Evolutionary conservation across 2,797 vertebrate species (phyloP).

Genomic region (Myotis findleyi): DNA sequence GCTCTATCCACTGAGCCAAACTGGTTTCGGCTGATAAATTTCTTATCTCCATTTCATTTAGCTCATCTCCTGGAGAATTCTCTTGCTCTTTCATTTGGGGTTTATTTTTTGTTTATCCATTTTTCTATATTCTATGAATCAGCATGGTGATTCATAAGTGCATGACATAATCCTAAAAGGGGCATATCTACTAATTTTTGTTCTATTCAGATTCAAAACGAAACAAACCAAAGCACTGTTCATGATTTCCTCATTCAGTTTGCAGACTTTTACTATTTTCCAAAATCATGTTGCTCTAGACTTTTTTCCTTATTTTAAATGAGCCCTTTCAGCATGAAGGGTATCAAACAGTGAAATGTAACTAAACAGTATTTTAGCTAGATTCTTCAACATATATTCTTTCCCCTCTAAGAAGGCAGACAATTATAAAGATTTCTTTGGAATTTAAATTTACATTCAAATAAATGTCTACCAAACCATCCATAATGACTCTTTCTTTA

Average conservation of each 20-base stretch:
- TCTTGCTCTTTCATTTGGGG: no score
- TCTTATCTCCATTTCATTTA: no score
- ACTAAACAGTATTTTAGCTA: not conserved
- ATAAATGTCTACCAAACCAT: not conserved
- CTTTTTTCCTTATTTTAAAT: not conserved
- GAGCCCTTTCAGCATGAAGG: not conserved
- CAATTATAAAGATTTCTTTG: not conserved
- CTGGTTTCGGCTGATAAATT: no score
- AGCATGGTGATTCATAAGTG: not conserved
- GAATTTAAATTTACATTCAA: not conserved
- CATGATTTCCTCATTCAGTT: not conserved
- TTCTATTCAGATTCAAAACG: not conserved
- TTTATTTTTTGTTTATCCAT: no score
- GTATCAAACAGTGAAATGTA: not conserved
- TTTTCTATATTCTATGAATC: not conserved
- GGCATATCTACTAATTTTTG: not conserved
- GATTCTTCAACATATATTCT: not conserved
- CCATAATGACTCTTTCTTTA: not conserved
- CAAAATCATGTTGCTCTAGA: not conserved
- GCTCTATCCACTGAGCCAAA: no score
- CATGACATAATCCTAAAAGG: not conserved
- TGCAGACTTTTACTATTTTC: not conserved
- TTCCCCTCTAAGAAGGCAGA: not conserved
- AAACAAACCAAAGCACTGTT: no score
- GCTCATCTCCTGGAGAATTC: no score